phyloP scores from a whole-genome alignment of 2,797 vertebrate genomes.

The Paramormyrops hopkinsi region DNA sequence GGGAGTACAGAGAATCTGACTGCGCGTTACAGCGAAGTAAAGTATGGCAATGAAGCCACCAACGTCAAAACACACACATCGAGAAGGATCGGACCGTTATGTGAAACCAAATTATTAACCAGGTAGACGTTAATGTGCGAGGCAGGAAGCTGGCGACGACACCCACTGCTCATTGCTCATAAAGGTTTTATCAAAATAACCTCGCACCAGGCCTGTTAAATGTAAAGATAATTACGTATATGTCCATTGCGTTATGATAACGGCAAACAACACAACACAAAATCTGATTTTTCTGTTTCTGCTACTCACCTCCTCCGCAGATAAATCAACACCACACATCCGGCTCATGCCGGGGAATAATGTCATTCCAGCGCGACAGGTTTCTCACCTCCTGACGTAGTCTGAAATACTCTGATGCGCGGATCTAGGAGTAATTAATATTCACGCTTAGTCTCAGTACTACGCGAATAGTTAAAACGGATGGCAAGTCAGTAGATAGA shows the following conservation, averaged over 20 bases:
- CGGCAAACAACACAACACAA: neutral
- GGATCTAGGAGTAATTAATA: neutral
- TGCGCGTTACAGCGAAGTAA: neutral
- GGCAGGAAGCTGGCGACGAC: neutral
- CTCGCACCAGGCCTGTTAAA: neutral
- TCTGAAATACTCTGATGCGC: neutral
- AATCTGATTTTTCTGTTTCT: neutral
- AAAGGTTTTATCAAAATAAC: neutral
- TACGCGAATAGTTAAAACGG: neutral
- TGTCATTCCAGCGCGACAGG: conserved; percentile 10
- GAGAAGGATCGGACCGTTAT: neutral
- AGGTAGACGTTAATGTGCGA: neutral
- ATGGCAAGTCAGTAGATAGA: neutral
- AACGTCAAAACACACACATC: neutral
- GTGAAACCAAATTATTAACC: neutral
- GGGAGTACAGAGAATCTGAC: neutral
- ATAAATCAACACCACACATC: conserved; percentile 36
- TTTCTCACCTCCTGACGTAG: neutral
- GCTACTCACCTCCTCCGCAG: conserved; percentile 41
- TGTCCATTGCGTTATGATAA: neutral
- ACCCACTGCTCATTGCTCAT: neutral
- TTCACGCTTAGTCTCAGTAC: neutral
- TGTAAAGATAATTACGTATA: neutral
- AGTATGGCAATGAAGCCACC: neutral
- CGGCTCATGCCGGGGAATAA: conserved; percentile 37